Evolutionary conservation across 2,888 invertebrate genomes (phyloP).

Genomic region (Ornithoptera alexandrae): DNA sequence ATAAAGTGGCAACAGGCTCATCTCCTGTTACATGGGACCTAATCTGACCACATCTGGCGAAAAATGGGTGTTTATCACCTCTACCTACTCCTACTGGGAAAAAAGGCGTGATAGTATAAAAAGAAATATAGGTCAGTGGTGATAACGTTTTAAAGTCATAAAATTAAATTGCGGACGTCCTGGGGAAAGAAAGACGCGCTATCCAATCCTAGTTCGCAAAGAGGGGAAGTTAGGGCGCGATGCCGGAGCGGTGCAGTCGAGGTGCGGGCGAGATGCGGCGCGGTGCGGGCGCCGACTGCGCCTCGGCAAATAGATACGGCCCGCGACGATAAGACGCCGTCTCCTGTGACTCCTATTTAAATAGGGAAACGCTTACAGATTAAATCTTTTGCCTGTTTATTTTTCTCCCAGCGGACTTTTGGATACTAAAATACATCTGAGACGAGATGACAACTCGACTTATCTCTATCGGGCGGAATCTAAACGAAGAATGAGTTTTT

Average conservation of each 20-base stretch:
- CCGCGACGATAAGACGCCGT: slow-evolving; percentile 72
- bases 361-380: slow-evolving; percentile 72
- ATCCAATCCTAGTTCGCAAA: slow-evolving; percentile 79
- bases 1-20: too few relatives aligned
- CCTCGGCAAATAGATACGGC: slow-evolving; percentile 69
- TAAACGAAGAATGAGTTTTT: slow-evolving; percentile 62
- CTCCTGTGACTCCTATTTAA: slow-evolving; percentile 75
- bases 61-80: too few relatives aligned
- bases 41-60: too few relatives aligned
- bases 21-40: too few relatives aligned
- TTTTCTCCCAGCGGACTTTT: slow-evolving; percentile 60
- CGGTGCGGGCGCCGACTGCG: slow-evolving; percentile 49
- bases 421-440: slow-evolving; percentile 58
- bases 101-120: too few relatives aligned
- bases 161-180: slow-evolving; percentile 75
- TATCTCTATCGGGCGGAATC: slow-evolving; percentile 65
- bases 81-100: too few relatives aligned
- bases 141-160: slow-evolving; percentile 74
- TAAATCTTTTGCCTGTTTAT: slow-evolving; percentile 71
- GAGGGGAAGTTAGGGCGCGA: slow-evolving; percentile 74
- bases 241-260: slow-evolving; percentile 7
- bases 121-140: slow-evolving; percentile 47
- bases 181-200: slow-evolving; percentile 73
- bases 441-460: slow-evolving; percentile 65
- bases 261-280: too few relatives aligned